A percentile compares a stretch with the other conserved stretches of the same genome.
These are phyloP conservation scores for Macrochelys suwanniensis DNA, from an alignment of 2,797 vertebrate species.

Conservation along the genomic window DNA sequence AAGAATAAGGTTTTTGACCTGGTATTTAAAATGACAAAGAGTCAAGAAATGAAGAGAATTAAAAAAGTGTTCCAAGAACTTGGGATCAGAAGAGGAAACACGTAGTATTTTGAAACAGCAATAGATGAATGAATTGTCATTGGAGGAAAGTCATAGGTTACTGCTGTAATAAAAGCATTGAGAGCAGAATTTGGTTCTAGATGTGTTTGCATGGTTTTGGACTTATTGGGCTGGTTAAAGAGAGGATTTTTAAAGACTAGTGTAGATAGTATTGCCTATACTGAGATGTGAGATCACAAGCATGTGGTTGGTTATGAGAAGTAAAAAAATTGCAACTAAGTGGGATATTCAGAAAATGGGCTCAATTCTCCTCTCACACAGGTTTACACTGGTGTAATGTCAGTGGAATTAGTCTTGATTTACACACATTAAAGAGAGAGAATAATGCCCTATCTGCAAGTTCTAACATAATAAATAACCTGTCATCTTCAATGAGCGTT, in stretches of 20 bases:
- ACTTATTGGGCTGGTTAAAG: not conserved
- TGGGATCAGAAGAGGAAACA: not conserved
- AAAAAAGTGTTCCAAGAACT: fast-evolving
- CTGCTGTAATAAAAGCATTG: not conserved
- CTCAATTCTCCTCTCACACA: not conserved
- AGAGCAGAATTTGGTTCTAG: not conserved
- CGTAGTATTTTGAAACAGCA: not conserved
- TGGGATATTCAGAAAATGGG: not conserved
- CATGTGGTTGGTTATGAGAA: not conserved
- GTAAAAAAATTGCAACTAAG: not conserved
- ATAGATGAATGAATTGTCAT: not conserved
- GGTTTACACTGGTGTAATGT: not conserved
- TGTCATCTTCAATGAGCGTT: not conserved
- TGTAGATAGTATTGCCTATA: fast-evolving
- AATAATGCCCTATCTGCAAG: not conserved
- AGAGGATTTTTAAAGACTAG: not conserved
- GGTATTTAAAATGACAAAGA: not conserved
- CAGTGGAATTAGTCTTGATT: not conserved
- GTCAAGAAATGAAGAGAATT: not conserved
- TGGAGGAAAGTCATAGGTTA: not conserved
- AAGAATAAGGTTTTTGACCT: not conserved
- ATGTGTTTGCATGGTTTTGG: not conserved
- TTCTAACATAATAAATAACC: slow-evolving; percentile 7
- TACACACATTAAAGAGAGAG: not conserved
- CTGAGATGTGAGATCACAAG: not conserved